These are phyloP conservation scores for Labeo catla DNA, from an alignment of 2,113 vertebrate genomes.

Conservation along the genomic window DNA sequence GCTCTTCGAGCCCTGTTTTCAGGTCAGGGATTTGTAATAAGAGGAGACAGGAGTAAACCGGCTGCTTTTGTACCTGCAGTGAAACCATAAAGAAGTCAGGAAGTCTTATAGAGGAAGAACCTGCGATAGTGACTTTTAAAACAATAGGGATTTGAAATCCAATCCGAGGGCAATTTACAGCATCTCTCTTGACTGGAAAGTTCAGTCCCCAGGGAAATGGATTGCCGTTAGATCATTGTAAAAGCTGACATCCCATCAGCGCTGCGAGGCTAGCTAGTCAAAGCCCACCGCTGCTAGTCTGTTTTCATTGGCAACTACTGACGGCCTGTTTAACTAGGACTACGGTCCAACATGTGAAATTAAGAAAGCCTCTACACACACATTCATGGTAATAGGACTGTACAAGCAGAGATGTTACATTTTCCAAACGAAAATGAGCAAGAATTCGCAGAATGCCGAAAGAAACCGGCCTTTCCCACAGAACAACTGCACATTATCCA, in stretches of 20 bases:
- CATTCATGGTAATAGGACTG: not conserved
- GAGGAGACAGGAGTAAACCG: not conserved
- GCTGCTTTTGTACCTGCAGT: not conserved
- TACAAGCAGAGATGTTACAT: conserved; percentile 27
- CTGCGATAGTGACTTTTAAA: conserved; percentile 3
- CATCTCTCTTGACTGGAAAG: conserved; percentile 24
- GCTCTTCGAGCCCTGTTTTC: not conserved
- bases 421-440: conserved; percentile 26
- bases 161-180: conserved; percentile 16
- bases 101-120: not conserved
- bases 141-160: conserved; percentile 23
- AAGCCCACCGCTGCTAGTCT: conserved; percentile 45
- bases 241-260: conserved; percentile 33
- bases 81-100: not conserved
- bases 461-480: conserved; percentile 20
- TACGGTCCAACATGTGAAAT: conserved; percentile 49
- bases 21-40: not conserved
- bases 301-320: conserved; percentile 60
- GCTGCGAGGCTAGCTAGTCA: conserved; percentile 42
- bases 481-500: not conserved
- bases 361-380: conserved; percentile 41
- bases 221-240: conserved; percentile 15
- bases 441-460: conserved; percentile 11
- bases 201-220: not conserved
- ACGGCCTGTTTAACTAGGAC: conserved; percentile 51